Conservation (phyloP, 2,113 vertebrate genomes). For the Zingel zingel region DNA sequence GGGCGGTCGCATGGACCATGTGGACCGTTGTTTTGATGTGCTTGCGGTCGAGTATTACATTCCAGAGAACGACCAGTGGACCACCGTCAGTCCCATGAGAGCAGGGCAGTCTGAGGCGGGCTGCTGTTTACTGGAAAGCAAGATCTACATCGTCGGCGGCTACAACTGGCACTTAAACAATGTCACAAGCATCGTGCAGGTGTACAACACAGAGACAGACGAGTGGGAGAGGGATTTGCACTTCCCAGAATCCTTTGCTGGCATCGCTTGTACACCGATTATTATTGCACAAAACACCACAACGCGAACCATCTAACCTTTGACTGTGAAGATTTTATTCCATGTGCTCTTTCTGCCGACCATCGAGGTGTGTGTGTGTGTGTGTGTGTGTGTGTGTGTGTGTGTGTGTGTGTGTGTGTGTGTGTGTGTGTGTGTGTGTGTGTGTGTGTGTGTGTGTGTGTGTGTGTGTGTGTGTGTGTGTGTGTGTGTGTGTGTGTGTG, state of each 20-base stretch:
- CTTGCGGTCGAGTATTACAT: conserved; percentile 93
- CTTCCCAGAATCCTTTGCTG: conserved; percentile 96
- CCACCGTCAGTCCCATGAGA: conserved; percentile 93
- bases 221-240: conserved; percentile 98
- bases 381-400: conserved; percentile 8
- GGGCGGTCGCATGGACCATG: conserved; percentile 96
- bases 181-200: conserved; percentile 96
- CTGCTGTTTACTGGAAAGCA: conserved; percentile 91
- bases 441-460: not conserved
- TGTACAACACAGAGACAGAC: conserved; percentile 94
- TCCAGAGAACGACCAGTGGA: conserved; percentile 95
- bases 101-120: conserved; percentile 95
- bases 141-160: conserved; percentile 94
- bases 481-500: not conserved
- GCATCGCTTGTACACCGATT: conserved; percentile 90
- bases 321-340: conserved; percentile 57
- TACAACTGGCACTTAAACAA: conserved; percentile 99
- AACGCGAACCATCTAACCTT: conserved; percentile 77
- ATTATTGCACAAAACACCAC: conserved; percentile 88
- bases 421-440: not conserved
- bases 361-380: conserved; percentile 10
- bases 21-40: conserved; percentile 96
- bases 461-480: conserved; percentile 1
- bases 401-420: not conserved
- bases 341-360: conserved; percentile 37